These are phyloP conservation scores for Champsocephalus gunnari DNA, from an alignment of 2,797 vertebrate species.

Conservation along the genomic window DNA sequence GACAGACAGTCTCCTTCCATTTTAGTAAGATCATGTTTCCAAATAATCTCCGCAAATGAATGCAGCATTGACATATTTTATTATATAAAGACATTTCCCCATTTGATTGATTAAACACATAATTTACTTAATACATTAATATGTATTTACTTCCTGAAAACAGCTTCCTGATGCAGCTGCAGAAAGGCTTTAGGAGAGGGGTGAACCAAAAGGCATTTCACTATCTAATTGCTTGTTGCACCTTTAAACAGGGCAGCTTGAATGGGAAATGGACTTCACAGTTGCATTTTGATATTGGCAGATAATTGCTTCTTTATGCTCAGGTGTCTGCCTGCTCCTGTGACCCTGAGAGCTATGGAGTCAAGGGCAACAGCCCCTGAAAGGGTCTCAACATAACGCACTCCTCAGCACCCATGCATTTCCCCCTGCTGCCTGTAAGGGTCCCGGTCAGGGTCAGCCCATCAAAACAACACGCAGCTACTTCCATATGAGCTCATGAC, in stretches of 20 bases:
- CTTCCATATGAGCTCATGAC: not conserved
- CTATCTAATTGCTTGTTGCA: not conserved
- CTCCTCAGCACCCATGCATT: not conserved
- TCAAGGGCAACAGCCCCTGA: conserved; percentile 5
- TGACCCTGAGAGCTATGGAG: not conserved
- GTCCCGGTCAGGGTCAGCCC: not conserved
- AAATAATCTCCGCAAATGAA: not conserved
- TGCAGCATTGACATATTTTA: not conserved
- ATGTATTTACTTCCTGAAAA: not conserved
- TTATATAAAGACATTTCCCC: not conserved
- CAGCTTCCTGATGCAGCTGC: not conserved
- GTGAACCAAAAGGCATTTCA: not conserved
- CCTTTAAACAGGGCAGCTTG: not conserved
- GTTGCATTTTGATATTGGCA: not conserved
- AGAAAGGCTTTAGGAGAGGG: not conserved
- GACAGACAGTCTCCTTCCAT: no score
- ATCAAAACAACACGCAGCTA: not conserved
- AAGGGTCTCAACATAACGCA: not conserved
- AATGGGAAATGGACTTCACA: not conserved
- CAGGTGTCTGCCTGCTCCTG: not conserved
- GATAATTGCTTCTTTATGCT: not conserved
- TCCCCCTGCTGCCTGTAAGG: not conserved
- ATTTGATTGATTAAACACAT: not conserved
- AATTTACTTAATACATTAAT: no score
- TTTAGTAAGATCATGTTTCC: not conserved